Percentiles rank a stretch among this genome's conserved stretches.
These are phyloP conservation scores for Alca torda DNA, from an alignment of 2,797 vertebrate species.

Conservation along the genomic window DNA sequence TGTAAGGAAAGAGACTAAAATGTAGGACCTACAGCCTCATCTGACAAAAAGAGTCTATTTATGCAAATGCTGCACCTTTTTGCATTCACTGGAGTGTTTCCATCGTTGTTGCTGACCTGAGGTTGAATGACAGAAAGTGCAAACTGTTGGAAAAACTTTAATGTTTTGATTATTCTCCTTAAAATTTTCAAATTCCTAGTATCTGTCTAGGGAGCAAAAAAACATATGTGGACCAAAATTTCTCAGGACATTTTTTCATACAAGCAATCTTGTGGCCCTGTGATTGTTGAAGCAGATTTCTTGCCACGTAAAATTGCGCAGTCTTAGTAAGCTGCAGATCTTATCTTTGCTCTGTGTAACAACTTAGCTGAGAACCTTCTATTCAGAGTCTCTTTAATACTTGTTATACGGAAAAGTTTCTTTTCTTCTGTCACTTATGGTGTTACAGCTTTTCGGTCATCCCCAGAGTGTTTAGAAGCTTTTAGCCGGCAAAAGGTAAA, in stretches of 20 bases:
- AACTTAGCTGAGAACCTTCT: neutral
- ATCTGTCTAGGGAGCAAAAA: neutral
- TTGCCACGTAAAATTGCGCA: accelerated
- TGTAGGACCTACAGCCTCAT: neutral
- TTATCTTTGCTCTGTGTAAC: neutral
- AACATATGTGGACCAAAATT: neutral
- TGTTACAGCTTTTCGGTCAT: neutral
- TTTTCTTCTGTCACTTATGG: accelerated
- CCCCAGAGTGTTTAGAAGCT: neutral
- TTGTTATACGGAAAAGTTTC: neutral
- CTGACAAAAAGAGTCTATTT: neutral
- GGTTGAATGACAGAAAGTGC: neutral
- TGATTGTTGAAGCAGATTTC: neutral
- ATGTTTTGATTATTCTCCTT: neutral
- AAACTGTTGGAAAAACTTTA: neutral
- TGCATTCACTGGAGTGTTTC: neutral
- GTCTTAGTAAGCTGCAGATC: neutral
- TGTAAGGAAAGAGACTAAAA: neutral
- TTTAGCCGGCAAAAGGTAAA: neutral
- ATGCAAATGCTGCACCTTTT: neutral
- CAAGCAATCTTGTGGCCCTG: accelerated
- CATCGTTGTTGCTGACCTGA: neutral
- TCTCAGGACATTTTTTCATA: neutral
- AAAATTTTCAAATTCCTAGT: neutral
- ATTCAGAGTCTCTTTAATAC: neutral